phyloP scores from a whole-genome alignment of 2,113 vertebrate genomes.

The Tringa solitaria region DNA sequence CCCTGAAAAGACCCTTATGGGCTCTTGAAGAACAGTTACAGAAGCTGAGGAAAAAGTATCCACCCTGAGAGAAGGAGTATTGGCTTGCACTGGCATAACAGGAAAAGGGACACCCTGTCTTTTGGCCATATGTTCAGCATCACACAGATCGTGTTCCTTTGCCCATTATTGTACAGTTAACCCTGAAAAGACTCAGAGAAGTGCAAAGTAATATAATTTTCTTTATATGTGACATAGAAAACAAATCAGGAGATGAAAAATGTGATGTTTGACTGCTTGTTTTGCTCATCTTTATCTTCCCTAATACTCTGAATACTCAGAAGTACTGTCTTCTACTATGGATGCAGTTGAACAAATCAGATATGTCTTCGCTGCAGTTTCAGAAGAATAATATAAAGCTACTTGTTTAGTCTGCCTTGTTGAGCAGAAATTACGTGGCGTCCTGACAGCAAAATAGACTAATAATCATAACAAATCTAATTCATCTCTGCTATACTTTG shows the following conservation, averaged over 20 bases:
- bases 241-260: background rate
- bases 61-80: background rate
- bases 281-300: background rate
- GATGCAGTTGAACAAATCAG: background rate
- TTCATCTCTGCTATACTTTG: background rate
- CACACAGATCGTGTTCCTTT: background rate
- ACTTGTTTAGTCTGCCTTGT: background rate
- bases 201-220: background rate
- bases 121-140: background rate
- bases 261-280: background rate
- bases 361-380: background rate
- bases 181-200: background rate
- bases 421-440: conserved; percentile 1
- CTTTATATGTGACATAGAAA: background rate
- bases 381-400: background rate
- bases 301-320: background rate
- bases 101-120: background rate
- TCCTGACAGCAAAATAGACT: conserved; percentile 21
- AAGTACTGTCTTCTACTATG: background rate
- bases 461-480: conserved; percentile 29
- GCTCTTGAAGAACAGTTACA: background rate
- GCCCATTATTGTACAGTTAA: background rate
- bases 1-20: background rate
- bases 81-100: background rate
- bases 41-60: background rate